Conservation (phyloP, 2,797 vertebrate genomes). For the Cirrhinus mrigala region DNA sequence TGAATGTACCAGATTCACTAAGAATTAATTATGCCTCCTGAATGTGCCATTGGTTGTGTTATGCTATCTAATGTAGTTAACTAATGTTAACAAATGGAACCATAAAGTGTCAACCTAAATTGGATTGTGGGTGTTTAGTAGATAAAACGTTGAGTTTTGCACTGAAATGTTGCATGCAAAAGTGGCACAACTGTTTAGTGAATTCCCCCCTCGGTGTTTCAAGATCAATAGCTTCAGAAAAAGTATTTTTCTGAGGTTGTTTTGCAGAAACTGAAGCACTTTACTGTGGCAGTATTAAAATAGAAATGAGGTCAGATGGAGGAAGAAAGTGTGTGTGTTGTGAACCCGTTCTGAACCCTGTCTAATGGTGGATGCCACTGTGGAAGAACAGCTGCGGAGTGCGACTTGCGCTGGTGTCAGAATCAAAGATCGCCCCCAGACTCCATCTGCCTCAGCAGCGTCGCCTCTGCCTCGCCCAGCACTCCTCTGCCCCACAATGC, state of each 20-base stretch:
- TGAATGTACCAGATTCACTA: not conserved
- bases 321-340: constrained; percentile 29
- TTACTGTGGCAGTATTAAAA: constrained; percentile 22
- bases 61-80: not conserved
- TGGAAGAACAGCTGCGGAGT: constrained; percentile 36
- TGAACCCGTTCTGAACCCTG: constrained; percentile 43
- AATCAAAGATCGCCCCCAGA: constrained; percentile 35
- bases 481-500: constrained; percentile 25
- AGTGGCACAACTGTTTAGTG: not conserved
- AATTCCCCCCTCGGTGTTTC: not conserved
- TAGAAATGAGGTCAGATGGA: constrained; percentile 33
- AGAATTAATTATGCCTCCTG: not conserved
- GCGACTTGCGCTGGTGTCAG: constrained; percentile 18
- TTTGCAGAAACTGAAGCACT: constrained; percentile 7
- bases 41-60: not conserved
- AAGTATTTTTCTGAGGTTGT: constrained; percentile 9
- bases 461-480: constrained; percentile 7
- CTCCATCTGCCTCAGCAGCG: constrained; percentile 27
- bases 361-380: constrained; percentile 25
- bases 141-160: not conserved
- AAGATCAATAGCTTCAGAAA: not conserved
- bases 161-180: not conserved
- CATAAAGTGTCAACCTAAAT: not conserved
- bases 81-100: not conserved
- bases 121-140: not conserved